phyloP scores from a whole-genome alignment of 2,888 invertebrate genomes.

The Volucella inanis region DNA sequence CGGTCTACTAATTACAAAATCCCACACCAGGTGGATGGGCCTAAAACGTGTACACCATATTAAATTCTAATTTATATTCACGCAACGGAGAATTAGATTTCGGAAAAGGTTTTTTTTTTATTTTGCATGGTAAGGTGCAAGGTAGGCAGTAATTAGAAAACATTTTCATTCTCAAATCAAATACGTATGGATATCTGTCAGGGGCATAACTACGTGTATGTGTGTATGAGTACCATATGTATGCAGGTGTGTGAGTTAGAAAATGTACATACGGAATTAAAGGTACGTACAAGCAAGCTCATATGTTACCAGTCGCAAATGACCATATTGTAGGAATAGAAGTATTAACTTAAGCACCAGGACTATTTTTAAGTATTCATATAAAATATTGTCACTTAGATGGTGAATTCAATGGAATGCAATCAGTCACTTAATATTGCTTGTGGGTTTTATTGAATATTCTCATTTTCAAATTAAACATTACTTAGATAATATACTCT shows the following conservation, averaged over 20 bases:
- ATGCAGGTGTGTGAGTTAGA: constrained; percentile 15
- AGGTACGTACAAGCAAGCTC: background rate
- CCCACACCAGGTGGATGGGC: constrained; percentile 64
- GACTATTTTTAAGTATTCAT: constrained; percentile 58
- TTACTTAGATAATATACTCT: too few relatives aligned
- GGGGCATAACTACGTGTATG: constrained; percentile 27
- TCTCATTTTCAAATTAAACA: too few relatives aligned
- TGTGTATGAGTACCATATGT: constrained; percentile 35
- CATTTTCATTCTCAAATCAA: constrained; percentile 72
- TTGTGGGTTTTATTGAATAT: too few relatives aligned
- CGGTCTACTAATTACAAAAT: constrained; percentile 75
- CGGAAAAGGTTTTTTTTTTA: constrained; percentile 64
- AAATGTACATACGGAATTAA: constrained; percentile 17
- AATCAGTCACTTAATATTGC: too few relatives aligned
- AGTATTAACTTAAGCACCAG: constrained; percentile 47
- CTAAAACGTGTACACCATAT: constrained; percentile 67
- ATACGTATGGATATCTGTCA: constrained; percentile 60
- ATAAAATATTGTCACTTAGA: constrained; percentile 69
- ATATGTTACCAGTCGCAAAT: background rate
- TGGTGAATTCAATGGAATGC: constrained; percentile 43
- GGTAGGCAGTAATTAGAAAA: constrained; percentile 65
- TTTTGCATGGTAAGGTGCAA: constrained; percentile 21
- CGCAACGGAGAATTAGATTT: constrained; percentile 75
- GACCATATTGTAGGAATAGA: constrained; percentile 35
- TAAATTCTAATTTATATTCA: constrained; percentile 75